These are phyloP conservation scores for Euzophera pinguis DNA, from an alignment of 2,888 invertebrate species.

Conservation along the genomic window DNA sequence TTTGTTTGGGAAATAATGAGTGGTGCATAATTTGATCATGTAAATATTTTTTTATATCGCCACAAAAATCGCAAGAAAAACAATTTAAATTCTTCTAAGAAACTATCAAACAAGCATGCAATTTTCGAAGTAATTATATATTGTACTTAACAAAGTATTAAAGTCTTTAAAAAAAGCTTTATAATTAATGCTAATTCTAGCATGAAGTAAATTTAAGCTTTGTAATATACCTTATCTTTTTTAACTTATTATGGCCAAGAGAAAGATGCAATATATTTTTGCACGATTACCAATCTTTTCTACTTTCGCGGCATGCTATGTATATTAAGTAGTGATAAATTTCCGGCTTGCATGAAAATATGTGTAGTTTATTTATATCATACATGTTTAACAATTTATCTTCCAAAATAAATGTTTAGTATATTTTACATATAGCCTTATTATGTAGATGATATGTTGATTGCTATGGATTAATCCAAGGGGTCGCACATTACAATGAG, in stretches of 20 bases:
- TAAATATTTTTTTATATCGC: neutral
- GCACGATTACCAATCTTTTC: slow-evolving; percentile 45
- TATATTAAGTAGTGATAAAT: slow-evolving; percentile 54
- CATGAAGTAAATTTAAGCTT: slow-evolving; percentile 18
- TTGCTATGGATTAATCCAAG: slow-evolving; percentile 27
- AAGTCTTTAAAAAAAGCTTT: slow-evolving; percentile 3
- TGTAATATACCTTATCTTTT: slow-evolving; percentile 24
- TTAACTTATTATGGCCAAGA: slow-evolving; percentile 37
- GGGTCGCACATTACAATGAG: slow-evolving; percentile 42
- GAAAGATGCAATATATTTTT: slow-evolving; percentile 35
- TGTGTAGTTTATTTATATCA: slow-evolving; percentile 41
- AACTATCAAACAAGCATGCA: slow-evolving; percentile 2
- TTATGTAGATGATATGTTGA: slow-evolving; percentile 48
- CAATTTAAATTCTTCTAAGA: neutral
- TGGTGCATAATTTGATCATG: neutral
- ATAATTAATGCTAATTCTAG: slow-evolving; percentile 4
- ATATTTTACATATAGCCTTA: slow-evolving; percentile 47
- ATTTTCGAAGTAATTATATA: neutral
- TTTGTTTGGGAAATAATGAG: neutral
- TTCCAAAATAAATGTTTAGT: slow-evolving; percentile 79
- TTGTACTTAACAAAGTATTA: slow-evolving; percentile 9
- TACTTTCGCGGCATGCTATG: slow-evolving; percentile 60
- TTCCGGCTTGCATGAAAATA: slow-evolving; percentile 73
- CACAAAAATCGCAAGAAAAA: neutral
- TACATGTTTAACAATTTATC: slow-evolving; percentile 56